phyloP scores from a whole-genome alignment of 2,797 vertebrate species.

The Galagoides demidoff region DNA sequence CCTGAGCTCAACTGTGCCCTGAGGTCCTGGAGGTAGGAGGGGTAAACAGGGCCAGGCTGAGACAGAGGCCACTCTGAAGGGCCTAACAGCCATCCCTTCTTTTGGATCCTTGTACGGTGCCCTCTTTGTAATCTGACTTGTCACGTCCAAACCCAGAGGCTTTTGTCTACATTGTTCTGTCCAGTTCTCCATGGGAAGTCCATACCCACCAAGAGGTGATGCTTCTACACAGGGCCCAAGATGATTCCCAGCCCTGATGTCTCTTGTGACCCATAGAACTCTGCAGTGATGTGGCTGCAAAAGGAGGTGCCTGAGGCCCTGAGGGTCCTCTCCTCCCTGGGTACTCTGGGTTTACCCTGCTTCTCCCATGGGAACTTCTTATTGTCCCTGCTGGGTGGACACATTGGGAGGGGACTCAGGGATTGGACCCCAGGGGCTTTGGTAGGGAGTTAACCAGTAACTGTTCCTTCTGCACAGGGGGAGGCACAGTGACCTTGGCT shows the following conservation, averaged over 20 bases:
- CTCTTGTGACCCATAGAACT: neutral
- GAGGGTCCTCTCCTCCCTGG: neutral
- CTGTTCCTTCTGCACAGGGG: neutral
- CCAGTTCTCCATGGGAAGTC: neutral
- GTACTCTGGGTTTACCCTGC: neutral
- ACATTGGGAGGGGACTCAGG: neutral
- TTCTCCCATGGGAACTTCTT: neutral
- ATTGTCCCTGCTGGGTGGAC: neutral
- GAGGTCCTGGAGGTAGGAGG: neutral
- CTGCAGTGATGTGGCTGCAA: neutral
- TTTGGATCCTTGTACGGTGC: accelerated
- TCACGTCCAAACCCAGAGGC: neutral
- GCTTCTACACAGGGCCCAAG: neutral
- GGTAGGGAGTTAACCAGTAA: neutral
- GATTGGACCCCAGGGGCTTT: neutral
- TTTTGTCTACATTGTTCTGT: neutral
- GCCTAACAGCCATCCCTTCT: neutral
- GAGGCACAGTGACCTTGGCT: neutral
- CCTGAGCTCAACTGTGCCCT: neutral
- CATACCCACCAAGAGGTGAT: no score
- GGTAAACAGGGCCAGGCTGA: neutral
- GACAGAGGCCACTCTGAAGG: neutral
- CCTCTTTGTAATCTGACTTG: neutral
- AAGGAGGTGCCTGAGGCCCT: neutral
- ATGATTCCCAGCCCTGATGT: neutral